Percentiles rank a stretch among this genome's conserved stretches.
These are phyloP conservation scores for Sphyrna mokarran DNA, from an alignment of 2,113 vertebrate species.

Conservation along the genomic window DNA sequence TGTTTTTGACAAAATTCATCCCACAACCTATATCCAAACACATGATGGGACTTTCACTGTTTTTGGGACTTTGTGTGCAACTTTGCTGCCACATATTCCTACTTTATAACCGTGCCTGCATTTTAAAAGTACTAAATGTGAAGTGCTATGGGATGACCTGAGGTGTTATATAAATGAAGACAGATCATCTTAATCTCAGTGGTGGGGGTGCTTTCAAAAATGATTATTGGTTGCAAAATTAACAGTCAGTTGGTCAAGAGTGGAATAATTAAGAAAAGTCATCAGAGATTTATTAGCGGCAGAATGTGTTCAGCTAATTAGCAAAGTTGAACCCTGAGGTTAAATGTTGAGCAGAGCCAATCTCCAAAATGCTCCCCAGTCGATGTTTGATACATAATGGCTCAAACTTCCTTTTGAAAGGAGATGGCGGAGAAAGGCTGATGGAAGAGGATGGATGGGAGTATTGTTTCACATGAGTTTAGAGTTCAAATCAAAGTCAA, in stretches of 20 bases:
- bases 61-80: background rate
- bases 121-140: background rate
- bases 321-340: too few species aligned
- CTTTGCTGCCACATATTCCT: background rate
- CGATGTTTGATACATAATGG: too few species aligned
- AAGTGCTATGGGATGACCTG: background rate
- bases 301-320: background rate
- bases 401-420: too few species aligned
- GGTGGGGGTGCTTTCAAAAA: background rate
- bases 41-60: background rate
- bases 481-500: too few species aligned
- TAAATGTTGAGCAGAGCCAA: too few species aligned
- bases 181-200: background rate
- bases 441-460: too few species aligned
- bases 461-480: too few species aligned
- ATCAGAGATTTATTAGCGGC: background rate
- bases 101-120: too few species aligned
- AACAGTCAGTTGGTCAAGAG: background rate
- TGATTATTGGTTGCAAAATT: background rate
- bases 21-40: background rate
- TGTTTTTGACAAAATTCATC: background rate
- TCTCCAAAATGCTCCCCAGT: too few species aligned
- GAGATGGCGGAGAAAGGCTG: too few species aligned
- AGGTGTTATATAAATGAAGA: background rate
- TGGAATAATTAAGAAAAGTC: background rate